Conservation (phyloP, 1,140 invertebrate genomes). For the Physella acuta region DNA sequence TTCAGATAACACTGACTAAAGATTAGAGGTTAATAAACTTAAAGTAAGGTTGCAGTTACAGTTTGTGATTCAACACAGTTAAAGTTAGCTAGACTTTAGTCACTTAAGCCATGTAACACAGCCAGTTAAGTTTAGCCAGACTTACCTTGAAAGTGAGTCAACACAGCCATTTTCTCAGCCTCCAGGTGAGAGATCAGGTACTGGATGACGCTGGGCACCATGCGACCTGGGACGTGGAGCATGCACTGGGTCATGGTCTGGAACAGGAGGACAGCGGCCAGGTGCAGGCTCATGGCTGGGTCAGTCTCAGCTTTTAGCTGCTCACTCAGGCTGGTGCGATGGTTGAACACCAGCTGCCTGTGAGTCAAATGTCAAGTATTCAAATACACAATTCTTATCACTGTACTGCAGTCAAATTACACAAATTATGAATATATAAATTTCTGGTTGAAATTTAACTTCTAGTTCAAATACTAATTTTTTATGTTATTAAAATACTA, state of each 20-base stretch:
- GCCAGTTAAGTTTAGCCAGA: not conserved
- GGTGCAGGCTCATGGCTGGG: constrained; percentile 80
- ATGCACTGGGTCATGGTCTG: constrained; percentile 76
- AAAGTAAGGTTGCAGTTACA: not conserved
- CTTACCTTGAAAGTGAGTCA: constrained; percentile 78
- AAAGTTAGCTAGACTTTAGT: constrained; percentile 9
- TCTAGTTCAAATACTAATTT: too few species aligned
- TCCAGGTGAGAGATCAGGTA: constrained; percentile 73
- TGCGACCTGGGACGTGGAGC: constrained; percentile 86
- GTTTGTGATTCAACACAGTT: not conserved
- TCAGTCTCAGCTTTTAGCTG: constrained; percentile 73
- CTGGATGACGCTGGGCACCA: constrained; percentile 78
- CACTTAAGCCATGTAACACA: too few species aligned
- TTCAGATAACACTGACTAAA: too few species aligned
- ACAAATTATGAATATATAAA: too few species aligned
- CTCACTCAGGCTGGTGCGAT: constrained; percentile 78
- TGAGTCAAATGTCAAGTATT: too few species aligned
- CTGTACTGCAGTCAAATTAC: too few species aligned
- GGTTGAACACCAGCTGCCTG: constrained; percentile 71
- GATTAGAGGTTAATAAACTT: too few species aligned
- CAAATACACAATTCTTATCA: too few species aligned
- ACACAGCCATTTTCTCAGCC: constrained; percentile 65
- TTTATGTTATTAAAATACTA: too few species aligned
- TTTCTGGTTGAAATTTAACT: too few species aligned
- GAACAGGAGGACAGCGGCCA: constrained; percentile 79